Percentiles rank a stretch among this genome's conserved stretches.
Conservation (phyloP, 2,888 invertebrate genomes). For the Tipula unca region DNA sequence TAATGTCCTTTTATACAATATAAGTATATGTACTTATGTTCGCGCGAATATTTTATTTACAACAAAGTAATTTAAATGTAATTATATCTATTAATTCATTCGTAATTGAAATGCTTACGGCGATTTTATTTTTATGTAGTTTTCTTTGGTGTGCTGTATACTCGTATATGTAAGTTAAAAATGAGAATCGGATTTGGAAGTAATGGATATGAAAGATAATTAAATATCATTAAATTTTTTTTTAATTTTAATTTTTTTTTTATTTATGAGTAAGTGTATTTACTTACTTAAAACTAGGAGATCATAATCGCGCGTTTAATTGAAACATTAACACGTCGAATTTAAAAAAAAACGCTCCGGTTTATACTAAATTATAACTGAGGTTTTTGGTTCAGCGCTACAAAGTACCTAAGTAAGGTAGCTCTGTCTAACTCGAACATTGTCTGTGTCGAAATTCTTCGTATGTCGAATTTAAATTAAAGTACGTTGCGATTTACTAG, state of each 20-base stretch:
- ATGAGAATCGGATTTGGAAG: background rate
- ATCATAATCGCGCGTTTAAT: background rate
- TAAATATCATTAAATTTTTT: background rate
- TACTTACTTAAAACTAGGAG: background rate
- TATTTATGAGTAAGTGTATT: background rate
- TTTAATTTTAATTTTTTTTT: background rate
- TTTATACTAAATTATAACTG: too few species aligned
- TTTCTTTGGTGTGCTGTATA: background rate
- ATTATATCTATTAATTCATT: background rate
- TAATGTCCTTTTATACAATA: background rate
- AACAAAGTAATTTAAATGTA: conserved; percentile 14
- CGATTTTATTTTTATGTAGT: background rate
- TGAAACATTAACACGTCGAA: background rate
- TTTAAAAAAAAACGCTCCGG: too few species aligned
- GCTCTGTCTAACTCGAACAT: too few species aligned
- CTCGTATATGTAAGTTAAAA: background rate
- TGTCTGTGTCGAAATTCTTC: too few species aligned
- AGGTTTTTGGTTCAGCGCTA: too few species aligned
- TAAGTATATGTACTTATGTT: too few species aligned
- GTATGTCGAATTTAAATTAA: too few species aligned
- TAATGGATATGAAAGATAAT: background rate
- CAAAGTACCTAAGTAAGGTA: too few species aligned
- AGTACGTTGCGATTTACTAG: too few species aligned
- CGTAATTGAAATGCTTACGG: conserved; percentile 4
- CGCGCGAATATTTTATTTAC: background rate